Base-by-base conservation (phyloP, 2,113 vertebrate species). In the Phasianus colchicus region DNA sequence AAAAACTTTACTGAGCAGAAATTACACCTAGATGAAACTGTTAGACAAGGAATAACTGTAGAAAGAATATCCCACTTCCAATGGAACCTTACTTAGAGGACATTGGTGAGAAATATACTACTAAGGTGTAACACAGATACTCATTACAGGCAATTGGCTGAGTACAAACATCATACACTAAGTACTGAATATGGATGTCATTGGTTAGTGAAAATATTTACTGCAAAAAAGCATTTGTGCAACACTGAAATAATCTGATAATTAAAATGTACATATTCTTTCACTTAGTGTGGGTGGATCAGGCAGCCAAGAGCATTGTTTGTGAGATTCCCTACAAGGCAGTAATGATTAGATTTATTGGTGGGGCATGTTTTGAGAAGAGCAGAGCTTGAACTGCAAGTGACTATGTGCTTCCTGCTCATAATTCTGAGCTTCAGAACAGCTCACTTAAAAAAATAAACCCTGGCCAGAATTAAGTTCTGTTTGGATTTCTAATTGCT, bases 271-370 rank as follows among this genome's bases (percentile, higher is more conserved):
- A 93, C 65, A 43, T 78, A 95, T 95, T 96, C 85, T 89, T 90
- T 78, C 82, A 89, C 71, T 94, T 86, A 75, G 85, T 1, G 81
- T 95, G 93, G 95, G 96, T 92, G 92, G 74, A 96, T 60, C 40
- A 93, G 76, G 88, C 90, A 94, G 80, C 48, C 61, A 88, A 95
- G 67, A 2, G 2, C 83, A 92, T 89, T 96, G 92, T 96, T 96
- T 96, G 71, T 36, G 69, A 96, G 74, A 91, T 70, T 90, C 61
- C 75, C 77, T 87, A 85, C 45, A 94, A 94, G 61, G 82, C 90
- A 96, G 81, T 64, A 95, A 90, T 95, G 93, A 96, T 96, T 94
- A 95, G 81, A 94, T 94, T 93, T 96, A 96, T 83, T 92, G 76
- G 80, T 86, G 65, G 95, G 45, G 82, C 72, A 67, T 84, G 83